A percentile compares a stretch with the other conserved stretches of the same genome.
Conservation (phyloP, 2,888 invertebrate genomes). For the Nomada fucata region DNA sequence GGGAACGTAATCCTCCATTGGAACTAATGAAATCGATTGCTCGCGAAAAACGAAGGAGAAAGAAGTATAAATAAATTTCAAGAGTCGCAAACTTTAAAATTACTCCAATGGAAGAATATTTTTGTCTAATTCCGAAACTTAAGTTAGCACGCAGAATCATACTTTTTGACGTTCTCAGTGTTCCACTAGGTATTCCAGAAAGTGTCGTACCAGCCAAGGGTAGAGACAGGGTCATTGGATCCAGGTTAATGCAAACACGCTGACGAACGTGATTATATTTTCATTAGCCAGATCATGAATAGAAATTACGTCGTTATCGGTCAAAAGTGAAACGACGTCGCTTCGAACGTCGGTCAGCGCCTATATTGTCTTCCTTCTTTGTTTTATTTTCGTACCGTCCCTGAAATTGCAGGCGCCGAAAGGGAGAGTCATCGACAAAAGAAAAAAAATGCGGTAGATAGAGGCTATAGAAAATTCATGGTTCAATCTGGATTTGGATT, state of each 20-base stretch:
- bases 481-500: background rate
- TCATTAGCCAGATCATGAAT: constrained; percentile 15
- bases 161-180: too few species aligned
- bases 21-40: background rate
- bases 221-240: background rate
- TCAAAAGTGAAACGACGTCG: background rate
- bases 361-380: background rate
- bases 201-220: background rate
- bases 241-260: constrained; percentile 11
- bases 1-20: background rate
- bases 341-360: background rate
- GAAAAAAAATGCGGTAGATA: background rate
- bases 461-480: background rate
- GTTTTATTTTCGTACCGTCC: background rate
- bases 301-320: constrained; percentile 20
- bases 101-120: too few species aligned
- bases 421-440: background rate
- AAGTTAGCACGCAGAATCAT: too few species aligned
- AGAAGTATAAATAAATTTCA: too few species aligned
- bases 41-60: too few species aligned
- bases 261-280: constrained; percentile 37
- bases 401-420: background rate
- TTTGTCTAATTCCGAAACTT: too few species aligned
- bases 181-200: too few species aligned
- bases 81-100: too few species aligned